phyloP scores from a whole-genome alignment of 2,888 invertebrate genomes.

The Chelonus formosanus region DNA sequence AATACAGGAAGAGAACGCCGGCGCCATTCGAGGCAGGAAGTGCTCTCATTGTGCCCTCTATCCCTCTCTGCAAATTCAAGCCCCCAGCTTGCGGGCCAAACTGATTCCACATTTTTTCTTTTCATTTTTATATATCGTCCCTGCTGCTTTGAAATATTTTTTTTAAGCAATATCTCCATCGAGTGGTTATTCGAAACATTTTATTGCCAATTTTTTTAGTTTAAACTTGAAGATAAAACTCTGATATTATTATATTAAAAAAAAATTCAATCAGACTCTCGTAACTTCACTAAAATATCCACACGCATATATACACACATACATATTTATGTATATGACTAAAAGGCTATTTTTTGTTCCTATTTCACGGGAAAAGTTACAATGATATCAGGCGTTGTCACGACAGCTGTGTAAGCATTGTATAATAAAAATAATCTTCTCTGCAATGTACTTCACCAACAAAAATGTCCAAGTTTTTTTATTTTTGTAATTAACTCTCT shows the following conservation, averaged over 20 bases:
- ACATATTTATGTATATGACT: no score
- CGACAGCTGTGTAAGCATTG: no score
- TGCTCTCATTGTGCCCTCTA: constrained; percentile 42
- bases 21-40: constrained; percentile 41
- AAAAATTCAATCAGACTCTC: background rate
- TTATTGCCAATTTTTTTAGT: constrained; percentile 1
- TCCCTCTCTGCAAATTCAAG: constrained; percentile 34
- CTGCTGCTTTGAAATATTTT: background rate
- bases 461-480: no score
- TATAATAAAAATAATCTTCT: no score
- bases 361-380: no score
- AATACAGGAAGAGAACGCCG: constrained; percentile 33
- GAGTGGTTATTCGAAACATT: constrained; percentile 13
- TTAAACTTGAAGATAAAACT: constrained; percentile 8
- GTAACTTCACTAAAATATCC: no score
- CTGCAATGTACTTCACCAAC: no score
- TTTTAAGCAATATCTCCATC: constrained; percentile 1
- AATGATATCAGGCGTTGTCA: no score
- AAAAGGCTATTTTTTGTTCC: no score
- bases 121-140: background rate
- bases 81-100: constrained; percentile 29
- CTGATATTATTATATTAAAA: constrained; percentile 7
- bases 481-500: no score
- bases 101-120: constrained; percentile 33
- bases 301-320: no score